Evolutionary conservation across 2,113 vertebrate species (phyloP), one percentile per base, ranked within the genome.

Genomic region (Porphyrio hochstetteri): DNA sequence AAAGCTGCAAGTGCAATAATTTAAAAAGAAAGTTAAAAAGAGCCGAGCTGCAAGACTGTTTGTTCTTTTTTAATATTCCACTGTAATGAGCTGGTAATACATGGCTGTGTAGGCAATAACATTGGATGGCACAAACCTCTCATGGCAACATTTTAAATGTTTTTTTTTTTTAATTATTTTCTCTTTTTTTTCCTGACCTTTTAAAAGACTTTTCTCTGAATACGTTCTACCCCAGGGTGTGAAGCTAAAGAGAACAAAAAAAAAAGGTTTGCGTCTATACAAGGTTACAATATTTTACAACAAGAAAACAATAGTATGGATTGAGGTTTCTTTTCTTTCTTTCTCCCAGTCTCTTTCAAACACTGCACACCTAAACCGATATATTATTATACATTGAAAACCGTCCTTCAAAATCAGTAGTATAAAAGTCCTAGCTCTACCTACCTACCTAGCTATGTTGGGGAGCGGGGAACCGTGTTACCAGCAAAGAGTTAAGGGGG

Each of bases 1-100:
- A 78, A 38, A n/a, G 27, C 92, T 96, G 94, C 98, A 98, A 98
- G 97, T 98, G 98, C 98, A 99, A 99, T 99, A 99, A 99, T 97
- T 99, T 99, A 94, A 60, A 44, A 59, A 95, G 60, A 81, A 83
- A 40, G 40, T 17, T 59, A 44, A 74, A 74, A 92, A 94, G 64
- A 94, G 88, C 42, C 95, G 95, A 97, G 92, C 91, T 94, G 74
- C 92, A 95, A 96, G 75, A 68, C 36, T 67, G 74, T 97, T 96
- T 94, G 71, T 90, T 96, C 82, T 63, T 96, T 94, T 97, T 98
- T 97, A 98, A 98, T 98, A 98, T 91, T 98, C 96, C 90, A 89
- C 96, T 96, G 97, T 98, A 97, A 97, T 97, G 97, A 97, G 93
- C 93, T 93, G 91, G 88, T 95, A 97, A 97, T 98, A 98, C 98